Evolutionary conservation across 2,888 invertebrate species (phyloP), one percentile per base, ranked within the genome.

Genomic region (Rhyacophila evoluta): DNA sequence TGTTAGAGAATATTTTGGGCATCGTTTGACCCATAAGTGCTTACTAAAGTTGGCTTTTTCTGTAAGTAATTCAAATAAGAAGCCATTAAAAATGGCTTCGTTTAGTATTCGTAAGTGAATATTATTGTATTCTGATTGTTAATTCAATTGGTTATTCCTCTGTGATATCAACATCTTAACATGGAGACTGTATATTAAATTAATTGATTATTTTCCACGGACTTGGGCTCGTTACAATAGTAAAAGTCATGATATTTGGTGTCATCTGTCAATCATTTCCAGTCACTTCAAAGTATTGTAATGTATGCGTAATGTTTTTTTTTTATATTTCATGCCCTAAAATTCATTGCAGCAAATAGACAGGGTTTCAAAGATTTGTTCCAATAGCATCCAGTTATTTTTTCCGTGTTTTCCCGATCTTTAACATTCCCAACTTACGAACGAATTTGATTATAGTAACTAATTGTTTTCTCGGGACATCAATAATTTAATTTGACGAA

Each of bases 1-100:
- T 78, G 74, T 33, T 41, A 78, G 74, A 69, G 74, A 78, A 74
- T 69, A 70, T 68, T 39, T 37, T 74, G 29, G 27, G 5, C n/a
- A 69, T 33, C 15, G 29, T 69, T 74, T 29, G 12, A 4, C 36
- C 28, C 15, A 41, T 29, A 38, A 70, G 68, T 37, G 6, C 6
- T 28, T 25, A 69, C 12, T 41, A 55, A 37, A 77, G 37, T 25
- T 70, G 69, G 74, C 41, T 29, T 72, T 74, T 77, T 39, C 67
- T 69, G 78, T 78, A 78, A 78, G 78, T 78, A 74, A 78, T 78
- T 78, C 39, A 74, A 74, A 74, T 78, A 74, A 78, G 74, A 70
- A 69, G 74, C 73, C 78, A 74, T 78, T 74, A 78, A 78, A 78
- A 78, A 78, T 74, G 74, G 74, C 78, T 78, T 78, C 78, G 73